A percentile compares a stretch with the other conserved stretches of the same genome.
These are phyloP conservation scores for Venustaconcha ellipsiformis DNA, from an alignment of 1,140 invertebrate species.

Conservation along the genomic window DNA sequence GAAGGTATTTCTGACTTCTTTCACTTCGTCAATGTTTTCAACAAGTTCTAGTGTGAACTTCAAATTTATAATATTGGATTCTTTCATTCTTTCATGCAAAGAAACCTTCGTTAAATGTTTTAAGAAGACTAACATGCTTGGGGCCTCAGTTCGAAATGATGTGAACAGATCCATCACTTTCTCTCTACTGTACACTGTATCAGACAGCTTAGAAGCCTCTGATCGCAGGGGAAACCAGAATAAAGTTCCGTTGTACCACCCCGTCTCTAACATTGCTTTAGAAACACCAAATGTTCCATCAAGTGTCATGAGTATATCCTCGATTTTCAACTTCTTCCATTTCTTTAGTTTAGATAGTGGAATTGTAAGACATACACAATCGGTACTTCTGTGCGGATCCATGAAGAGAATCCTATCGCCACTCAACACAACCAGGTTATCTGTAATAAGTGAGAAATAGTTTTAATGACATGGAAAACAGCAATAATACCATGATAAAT, in stretches of 20 bases:
- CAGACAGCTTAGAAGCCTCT: conserved; percentile 17
- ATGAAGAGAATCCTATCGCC: conserved; percentile 19
- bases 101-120: conserved; percentile 18
- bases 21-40: background rate
- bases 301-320: conserved; percentile 3
- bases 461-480: no score
- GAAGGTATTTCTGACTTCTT: no score
- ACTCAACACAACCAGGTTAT: conserved; percentile 20
- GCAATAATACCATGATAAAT: no score
- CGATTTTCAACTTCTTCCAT: background rate
- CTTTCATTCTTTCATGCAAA: background rate
- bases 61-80: background rate
- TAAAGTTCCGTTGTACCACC: background rate
- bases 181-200: conserved; percentile 27
- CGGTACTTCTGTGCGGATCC: conserved; percentile 9
- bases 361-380: conserved; percentile 12
- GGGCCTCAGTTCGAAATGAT: conserved; percentile 27
- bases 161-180: conserved; percentile 37
- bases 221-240: background rate
- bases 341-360: background rate
- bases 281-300: conserved; percentile 20
- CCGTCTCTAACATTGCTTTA: conserved; percentile 3
- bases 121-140: conserved; percentile 35
- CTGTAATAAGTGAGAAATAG: background rate
- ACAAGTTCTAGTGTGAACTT: background rate